Evolutionary conservation across 2,888 invertebrate genomes (phyloP).

Genomic region (Thera obeliscata): DNA sequence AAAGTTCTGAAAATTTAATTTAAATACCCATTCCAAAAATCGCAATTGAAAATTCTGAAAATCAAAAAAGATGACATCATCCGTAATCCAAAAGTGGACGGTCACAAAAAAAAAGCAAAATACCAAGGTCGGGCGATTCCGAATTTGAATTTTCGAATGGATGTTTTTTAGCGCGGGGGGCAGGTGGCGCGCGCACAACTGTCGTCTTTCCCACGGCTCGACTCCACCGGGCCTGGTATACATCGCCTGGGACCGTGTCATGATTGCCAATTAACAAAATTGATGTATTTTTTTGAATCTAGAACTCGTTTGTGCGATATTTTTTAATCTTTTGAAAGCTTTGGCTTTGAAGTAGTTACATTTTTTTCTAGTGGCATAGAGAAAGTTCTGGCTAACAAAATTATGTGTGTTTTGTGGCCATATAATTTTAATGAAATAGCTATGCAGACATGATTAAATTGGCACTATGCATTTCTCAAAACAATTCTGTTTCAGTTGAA

Average conservation of each 20-base stretch:
- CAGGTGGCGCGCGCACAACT: constrained; percentile 78
- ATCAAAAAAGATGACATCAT: constrained; percentile 28
- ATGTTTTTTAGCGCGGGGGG: constrained; percentile 72
- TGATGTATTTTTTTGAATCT: constrained; percentile 42
- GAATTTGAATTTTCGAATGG: constrained; percentile 76
- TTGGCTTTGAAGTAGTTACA: neutral
- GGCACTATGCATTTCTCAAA: too few relatives aligned
- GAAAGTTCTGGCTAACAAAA: too few relatives aligned
- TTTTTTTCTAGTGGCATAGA: neutral
- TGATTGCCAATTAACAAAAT: constrained; percentile 79
- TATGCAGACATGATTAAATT: too few relatives aligned
- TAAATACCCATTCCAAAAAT: neutral
- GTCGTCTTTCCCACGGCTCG: constrained; percentile 80
- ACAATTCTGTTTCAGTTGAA: too few relatives aligned
- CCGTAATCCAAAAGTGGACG: constrained; percentile 37
- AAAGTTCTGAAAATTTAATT: too few relatives aligned
- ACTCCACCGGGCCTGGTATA: constrained; percentile 66
- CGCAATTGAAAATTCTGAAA: neutral
- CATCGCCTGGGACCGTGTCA: constrained; percentile 67
- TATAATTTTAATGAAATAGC: too few relatives aligned
- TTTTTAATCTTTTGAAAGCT: constrained; percentile 16
- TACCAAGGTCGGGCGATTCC: constrained; percentile 75
- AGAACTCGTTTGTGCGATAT: constrained; percentile 21
- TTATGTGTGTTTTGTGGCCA: too few relatives aligned
- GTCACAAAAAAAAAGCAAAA: constrained; percentile 44